phyloP scores from a whole-genome alignment of 1,140 invertebrate genomes.

The Berghia stephanieae region DNA sequence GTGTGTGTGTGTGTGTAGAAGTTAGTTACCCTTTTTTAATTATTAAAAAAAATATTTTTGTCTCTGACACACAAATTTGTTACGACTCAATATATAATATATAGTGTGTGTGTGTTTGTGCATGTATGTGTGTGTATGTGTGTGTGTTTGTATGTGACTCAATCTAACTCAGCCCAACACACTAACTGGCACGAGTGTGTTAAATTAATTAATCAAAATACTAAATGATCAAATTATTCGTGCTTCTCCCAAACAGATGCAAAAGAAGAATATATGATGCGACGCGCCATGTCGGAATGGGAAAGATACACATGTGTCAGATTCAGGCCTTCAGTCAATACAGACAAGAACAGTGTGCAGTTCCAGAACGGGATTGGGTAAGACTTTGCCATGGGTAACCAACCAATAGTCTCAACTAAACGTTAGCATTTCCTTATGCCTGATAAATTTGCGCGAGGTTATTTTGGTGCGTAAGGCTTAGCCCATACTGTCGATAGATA shows the following conservation, averaged over 20 bases:
- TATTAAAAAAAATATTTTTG: neutral
- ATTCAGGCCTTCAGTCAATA: slow-evolving; percentile 42
- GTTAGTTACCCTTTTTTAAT: neutral
- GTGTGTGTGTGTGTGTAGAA: neutral
- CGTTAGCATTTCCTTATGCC: too few species aligned
- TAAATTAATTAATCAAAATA: too few species aligned
- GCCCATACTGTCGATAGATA: too few species aligned
- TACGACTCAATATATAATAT: neutral
- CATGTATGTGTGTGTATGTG: neutral
- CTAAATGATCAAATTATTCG: neutral
- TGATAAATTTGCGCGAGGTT: too few species aligned
- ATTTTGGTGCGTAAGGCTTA: too few species aligned
- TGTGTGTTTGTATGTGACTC: too few species aligned
- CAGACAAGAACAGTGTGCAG: slow-evolving; percentile 49
- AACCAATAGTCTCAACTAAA: too few species aligned
- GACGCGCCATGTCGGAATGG: slow-evolving; percentile 58
- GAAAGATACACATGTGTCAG: slow-evolving; percentile 60
- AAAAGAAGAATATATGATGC: slow-evolving; percentile 55
- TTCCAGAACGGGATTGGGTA: slow-evolving; percentile 60
- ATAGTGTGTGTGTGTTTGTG: slow-evolving; percentile 1
- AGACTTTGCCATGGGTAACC: slow-evolving; percentile 22
- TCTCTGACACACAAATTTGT: neutral
- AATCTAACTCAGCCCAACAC: too few species aligned
- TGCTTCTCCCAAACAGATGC: slow-evolving; percentile 35
- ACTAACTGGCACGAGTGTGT: too few species aligned